Base-by-base conservation (phyloP, 2,888 invertebrate species). In the Drepana falcataria region DNA sequence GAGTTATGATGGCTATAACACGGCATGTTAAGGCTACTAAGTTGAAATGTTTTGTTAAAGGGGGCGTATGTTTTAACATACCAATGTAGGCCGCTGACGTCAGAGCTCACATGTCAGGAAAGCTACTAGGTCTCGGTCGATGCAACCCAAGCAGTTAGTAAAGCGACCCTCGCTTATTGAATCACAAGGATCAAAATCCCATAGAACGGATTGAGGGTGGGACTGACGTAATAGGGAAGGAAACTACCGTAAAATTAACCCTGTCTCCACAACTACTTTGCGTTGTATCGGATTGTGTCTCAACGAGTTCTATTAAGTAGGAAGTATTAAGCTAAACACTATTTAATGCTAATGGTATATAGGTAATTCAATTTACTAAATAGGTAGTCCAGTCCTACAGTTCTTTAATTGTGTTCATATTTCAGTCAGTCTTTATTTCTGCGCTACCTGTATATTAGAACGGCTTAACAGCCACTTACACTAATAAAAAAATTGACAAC, bases 51-150 rank as follows among this genome's bases (percentile, higher is more conserved):
- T 41, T 51, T 51, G 40, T 4, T 5, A 34, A 40, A 33, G 40
- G 41, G 40, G 51, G 41, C 33, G 37, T 21, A 2, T n/a, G 34
- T 48, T 21, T 21, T 21, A 21, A 49, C 40, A 7, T n/a, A 35
- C 35, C 61, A 71, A 80, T 79, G 66, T 80, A 67, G 75, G 72
- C 55, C 73, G 72, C 63, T 86, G 87, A 87, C 89, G 87, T 89
- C 83, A 87, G 85, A 87, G 73, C 87, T 87, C 83, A 83, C 80
- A 73, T 80, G 83, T 85, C 85, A 84, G 75, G 66, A 75, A 78
- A 75, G 76, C 73, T 76, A 84, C 78, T 85, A 79, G 86, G 86
- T 87, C 85, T 87, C 77, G 87, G 87, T 83, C 86, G 87, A 83
- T 86, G 81, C 63, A 59, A 65, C 65, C 64, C 48, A 55, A 56